Evolutionary conservation across 1,140 invertebrate species (phyloP), one percentile per base, ranked within the genome.

Genomic region (Caenorhabditis remanei): DNA sequence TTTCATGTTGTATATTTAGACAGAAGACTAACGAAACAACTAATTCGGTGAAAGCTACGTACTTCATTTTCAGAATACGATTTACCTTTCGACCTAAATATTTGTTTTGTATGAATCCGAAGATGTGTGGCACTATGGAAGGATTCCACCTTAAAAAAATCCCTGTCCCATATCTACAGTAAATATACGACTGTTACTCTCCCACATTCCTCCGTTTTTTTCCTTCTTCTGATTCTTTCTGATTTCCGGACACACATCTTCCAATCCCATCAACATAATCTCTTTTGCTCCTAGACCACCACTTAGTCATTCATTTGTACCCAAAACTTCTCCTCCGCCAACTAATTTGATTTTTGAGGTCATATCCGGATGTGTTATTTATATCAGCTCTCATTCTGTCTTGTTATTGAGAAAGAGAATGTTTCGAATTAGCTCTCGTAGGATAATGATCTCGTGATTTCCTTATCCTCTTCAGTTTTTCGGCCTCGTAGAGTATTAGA

Each of bases 271-370:
- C 2, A 63, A 19, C 71, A 24, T 46, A 32, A 71, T n/a, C 32
- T 32, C 32, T 32, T 32, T 32, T 32, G 32, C 32, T 32, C 24
- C 32, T 32, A 14, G 24, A 50, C 32, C 13, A 41, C 24, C 11
- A 50, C 40, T 13, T 79, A 9, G 14, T 79, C n/a, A 50, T n/a
- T 50, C 11, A 46, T 50, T 14, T 24, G 40, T 11, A 50, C 46
- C n/a, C 9, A 5, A 9, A 1, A 71, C 61, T 11, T 21, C 8
- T 32, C 61, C 24, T 50, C 50, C 43, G 2, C 19, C 8, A 21
- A 21, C 11, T 50, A 79, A 79, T n/a, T 46, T 53, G 71, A 50
- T 79, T 79, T 50, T 79, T 79, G 71, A 79, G 71, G 71, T 50
- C 46, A 50, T 79, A 79, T 79, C 71, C 50, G 32, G 32, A 32